Conservation (phyloP, 2,113 vertebrate genomes). For the Nycticorax nycticorax region DNA sequence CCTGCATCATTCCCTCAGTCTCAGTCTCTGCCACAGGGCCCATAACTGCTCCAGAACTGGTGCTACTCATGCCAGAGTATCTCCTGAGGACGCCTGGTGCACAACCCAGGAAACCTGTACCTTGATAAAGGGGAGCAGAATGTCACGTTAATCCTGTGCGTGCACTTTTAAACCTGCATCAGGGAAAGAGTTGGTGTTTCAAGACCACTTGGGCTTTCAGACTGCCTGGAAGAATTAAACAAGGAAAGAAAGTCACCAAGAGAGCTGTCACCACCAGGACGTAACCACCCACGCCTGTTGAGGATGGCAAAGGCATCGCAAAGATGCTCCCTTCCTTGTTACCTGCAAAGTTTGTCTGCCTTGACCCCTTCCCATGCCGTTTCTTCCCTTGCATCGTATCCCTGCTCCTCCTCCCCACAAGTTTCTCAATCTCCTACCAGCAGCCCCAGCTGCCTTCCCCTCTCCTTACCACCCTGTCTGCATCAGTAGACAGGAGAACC, state of each 20-base stretch:
- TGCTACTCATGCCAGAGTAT: background rate
- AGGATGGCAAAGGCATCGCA: background rate
- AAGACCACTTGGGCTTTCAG: background rate
- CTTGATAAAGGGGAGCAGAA: background rate
- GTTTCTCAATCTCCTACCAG: background rate
- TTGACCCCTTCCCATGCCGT: background rate
- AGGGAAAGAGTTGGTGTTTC: background rate
- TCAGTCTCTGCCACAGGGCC: background rate
- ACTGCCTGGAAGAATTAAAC: background rate
- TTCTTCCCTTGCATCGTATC: background rate
- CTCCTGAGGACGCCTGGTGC: background rate
- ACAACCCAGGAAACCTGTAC: background rate
- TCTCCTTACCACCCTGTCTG: background rate
- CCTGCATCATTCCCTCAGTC: background rate
- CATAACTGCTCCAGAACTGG: background rate
- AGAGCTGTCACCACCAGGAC: background rate
- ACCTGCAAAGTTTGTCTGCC: background rate
- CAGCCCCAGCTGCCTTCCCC: background rate
- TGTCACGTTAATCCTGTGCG: accelerated
- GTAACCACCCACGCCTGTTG: accelerated
- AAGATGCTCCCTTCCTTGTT: background rate
- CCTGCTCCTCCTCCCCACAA: background rate
- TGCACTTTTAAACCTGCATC: background rate
- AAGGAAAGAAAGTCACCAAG: background rate
- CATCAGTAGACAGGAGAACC: background rate